These are phyloP conservation scores for Sarcophaga caerulescens DNA, from an alignment of 2,888 invertebrate genomes.

Conservation along the genomic window DNA sequence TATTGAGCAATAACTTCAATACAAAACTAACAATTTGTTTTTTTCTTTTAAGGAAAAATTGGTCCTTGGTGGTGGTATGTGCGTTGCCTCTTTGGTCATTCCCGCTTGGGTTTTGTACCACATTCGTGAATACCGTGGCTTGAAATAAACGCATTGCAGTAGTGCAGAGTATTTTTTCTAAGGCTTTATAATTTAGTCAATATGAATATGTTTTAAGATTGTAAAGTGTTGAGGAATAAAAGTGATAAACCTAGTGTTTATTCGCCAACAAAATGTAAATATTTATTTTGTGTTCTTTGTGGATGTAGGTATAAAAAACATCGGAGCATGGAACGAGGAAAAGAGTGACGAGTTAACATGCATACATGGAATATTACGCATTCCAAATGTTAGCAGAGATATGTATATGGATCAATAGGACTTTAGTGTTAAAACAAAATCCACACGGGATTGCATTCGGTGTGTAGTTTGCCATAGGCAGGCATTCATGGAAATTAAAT, in stretches of 20 bases:
- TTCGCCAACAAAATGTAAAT: slow-evolving; percentile 11
- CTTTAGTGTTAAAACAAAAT: no score
- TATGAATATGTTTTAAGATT: slow-evolving; percentile 54
- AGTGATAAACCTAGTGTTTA: slow-evolving; percentile 16
- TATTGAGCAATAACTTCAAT: neutral
- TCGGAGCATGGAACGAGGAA: no score
- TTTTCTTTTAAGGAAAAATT: slow-evolving; percentile 76
- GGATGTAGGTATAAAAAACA: no score
- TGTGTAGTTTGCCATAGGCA: no score
- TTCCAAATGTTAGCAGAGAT: no score
- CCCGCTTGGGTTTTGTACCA: slow-evolving; percentile 79
- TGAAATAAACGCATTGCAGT: slow-evolving; percentile 71
- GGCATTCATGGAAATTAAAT: no score
- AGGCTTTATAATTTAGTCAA: slow-evolving; percentile 43
- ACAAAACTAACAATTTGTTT: slow-evolving; percentile 13
- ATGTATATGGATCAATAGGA: no score
- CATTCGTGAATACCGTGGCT: slow-evolving; percentile 77
- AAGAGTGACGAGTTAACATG: no score
- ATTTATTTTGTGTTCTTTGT: neutral
- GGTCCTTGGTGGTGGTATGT: slow-evolving; percentile 78
- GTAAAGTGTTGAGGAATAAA: slow-evolving; percentile 47
- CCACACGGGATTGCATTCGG: no score
- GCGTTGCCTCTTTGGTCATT: slow-evolving; percentile 73
- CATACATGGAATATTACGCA: no score
- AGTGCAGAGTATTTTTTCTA: neutral